Percentiles rank a stretch among this genome's conserved stretches.
These are phyloP conservation scores for Scrobipalpa atriplicella DNA, from an alignment of 2,888 invertebrate species.

Conservation along the genomic window DNA sequence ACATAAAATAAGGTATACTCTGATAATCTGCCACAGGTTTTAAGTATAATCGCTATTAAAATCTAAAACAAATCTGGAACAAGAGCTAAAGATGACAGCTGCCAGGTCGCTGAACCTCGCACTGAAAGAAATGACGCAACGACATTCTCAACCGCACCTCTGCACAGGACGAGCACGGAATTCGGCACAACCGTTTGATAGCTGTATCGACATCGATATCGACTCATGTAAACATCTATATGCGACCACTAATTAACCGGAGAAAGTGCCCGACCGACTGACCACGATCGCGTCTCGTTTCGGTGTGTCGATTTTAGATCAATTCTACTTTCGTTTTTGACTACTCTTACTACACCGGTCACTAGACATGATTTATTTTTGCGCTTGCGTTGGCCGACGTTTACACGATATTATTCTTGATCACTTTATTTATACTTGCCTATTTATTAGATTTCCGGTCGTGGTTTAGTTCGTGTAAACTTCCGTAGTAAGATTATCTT, in stretches of 20 bases:
- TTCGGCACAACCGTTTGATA: slow-evolving; percentile 23
- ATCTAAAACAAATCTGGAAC: no score
- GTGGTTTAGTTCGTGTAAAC: no score
- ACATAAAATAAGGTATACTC: no score
- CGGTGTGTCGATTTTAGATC: slow-evolving; percentile 77
- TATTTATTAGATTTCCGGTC: slow-evolving; percentile 9
- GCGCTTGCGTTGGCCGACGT: slow-evolving; percentile 35
- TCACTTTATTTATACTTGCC: slow-evolving; percentile 38
- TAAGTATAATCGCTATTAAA: no score
- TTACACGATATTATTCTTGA: slow-evolving; percentile 36
- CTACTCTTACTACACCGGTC: slow-evolving; percentile 76
- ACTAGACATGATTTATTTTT: slow-evolving; percentile 65
- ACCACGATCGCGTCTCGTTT: slow-evolving; percentile 75
- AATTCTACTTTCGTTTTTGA: slow-evolving; percentile 82
- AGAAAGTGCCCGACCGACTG: slow-evolving; percentile 81
- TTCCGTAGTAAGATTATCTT: neutral
- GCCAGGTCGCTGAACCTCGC: neutral
- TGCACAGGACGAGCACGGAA: slow-evolving; percentile 21
- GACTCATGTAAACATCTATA: slow-evolving; percentile 67
- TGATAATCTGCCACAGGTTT: no score
- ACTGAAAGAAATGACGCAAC: neutral
- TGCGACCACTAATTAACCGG: slow-evolving; percentile 74
- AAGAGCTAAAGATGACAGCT: no score
- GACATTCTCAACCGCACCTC: neutral
- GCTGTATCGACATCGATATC: slow-evolving; percentile 63